Evolutionary conservation across 2,797 vertebrate species (phyloP).

Genomic region (Pseudochromis fuscus): DNA sequence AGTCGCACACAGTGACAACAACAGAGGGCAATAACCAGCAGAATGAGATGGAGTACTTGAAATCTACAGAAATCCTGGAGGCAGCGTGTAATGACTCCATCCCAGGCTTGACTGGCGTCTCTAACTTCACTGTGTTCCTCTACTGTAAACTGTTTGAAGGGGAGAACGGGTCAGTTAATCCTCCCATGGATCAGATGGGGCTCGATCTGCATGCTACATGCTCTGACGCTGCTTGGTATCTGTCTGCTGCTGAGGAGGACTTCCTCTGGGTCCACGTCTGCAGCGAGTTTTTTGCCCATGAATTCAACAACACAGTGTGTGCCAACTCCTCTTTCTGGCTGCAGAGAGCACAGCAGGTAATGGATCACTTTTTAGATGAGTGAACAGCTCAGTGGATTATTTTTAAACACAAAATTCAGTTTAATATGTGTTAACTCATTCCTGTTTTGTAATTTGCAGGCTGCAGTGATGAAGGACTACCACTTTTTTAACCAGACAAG

Average conservation of each 20-base stretch:
- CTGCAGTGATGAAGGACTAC: slow-evolving; percentile 77
- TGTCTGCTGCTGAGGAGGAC: slow-evolving; percentile 88
- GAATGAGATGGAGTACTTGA: slow-evolving; percentile 62
- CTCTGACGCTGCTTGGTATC: slow-evolving; percentile 90
- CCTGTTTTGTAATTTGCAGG: slow-evolving; percentile 69
- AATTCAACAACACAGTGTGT: slow-evolving; percentile 91
- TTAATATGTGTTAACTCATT: slow-evolving; percentile 7
- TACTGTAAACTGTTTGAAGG: slow-evolving; percentile 90
- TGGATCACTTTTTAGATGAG: neutral
- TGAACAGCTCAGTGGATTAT: neutral
- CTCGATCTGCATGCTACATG: slow-evolving; percentile 87
- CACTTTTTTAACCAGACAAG: slow-evolving; percentile 82
- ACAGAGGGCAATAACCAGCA: slow-evolving; percentile 27
- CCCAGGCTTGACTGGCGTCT: slow-evolving; percentile 86
- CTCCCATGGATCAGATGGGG: slow-evolving; percentile 67
- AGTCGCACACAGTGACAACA: slow-evolving; percentile 10
- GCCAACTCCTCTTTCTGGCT: slow-evolving; percentile 89
- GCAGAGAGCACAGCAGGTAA: slow-evolving; percentile 85
- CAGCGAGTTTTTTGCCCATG: slow-evolving; percentile 88
- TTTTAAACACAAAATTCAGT: neutral
- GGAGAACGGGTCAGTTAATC: slow-evolving; percentile 73
- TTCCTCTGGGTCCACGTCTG: slow-evolving; percentile 91
- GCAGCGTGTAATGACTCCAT: slow-evolving; percentile 89
- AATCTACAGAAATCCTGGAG: slow-evolving; percentile 86
- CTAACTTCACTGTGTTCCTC: slow-evolving; percentile 92